A percentile compares a stretch with the other conserved stretches of the same genome.
Evolutionary conservation across 2,797 vertebrate species (phyloP).

Genomic region (Adrianichthys oophorus): DNA sequence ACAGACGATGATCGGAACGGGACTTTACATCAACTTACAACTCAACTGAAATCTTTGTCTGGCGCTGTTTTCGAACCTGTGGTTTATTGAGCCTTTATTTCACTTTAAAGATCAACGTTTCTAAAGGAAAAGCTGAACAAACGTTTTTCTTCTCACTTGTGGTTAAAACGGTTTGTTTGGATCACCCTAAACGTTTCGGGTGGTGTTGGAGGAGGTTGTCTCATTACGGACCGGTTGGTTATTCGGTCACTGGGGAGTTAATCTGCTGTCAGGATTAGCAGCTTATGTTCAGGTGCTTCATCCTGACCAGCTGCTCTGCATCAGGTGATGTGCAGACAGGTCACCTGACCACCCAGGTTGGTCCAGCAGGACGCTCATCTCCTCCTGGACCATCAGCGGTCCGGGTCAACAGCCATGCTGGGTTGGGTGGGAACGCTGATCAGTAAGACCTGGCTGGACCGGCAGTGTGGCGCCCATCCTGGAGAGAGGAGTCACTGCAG

Average conservation of each 20-base stretch:
- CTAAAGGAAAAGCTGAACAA: too few species aligned
- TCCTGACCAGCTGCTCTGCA: conserved; percentile 26
- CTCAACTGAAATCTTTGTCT: too few species aligned
- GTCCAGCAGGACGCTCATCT: not conserved
- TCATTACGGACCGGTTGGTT: not conserved
- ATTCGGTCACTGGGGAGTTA: conserved; percentile 8
- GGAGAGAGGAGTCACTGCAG: conserved; percentile 12
- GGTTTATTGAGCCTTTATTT: too few species aligned
- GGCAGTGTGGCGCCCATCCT: not conserved
- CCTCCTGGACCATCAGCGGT: not conserved
- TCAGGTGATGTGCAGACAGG: conserved; percentile 1
- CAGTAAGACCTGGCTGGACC: conserved; percentile 56
- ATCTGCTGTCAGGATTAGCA: conserved; percentile 68
- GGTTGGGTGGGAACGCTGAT: conserved; percentile 66
- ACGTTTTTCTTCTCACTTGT: too few species aligned
- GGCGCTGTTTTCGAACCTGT: too few species aligned
- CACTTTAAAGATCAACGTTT: too few species aligned
- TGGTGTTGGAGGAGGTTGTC: not conserved
- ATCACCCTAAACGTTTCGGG: too few species aligned
- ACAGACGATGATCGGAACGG: too few species aligned
- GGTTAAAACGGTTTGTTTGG: too few species aligned
- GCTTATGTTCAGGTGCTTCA: conserved; percentile 51
- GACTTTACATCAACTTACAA: too few species aligned
- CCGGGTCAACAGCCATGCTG: conserved; percentile 50
- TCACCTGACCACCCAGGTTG: conserved; percentile 8